phyloP scores from a whole-genome alignment of 2,888 invertebrate genomes.

The Danaus chrysippus region DNA sequence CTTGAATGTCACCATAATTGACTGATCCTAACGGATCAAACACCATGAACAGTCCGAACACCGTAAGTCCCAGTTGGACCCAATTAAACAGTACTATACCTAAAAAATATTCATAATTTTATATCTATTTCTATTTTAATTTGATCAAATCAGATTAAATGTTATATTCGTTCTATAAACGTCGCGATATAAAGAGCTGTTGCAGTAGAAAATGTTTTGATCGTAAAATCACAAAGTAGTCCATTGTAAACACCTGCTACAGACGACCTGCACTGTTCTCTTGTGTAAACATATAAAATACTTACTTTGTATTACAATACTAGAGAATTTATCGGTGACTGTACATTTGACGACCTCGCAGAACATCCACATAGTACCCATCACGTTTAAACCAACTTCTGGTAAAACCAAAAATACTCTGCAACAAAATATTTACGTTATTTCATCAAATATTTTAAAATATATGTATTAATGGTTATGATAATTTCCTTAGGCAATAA shows the following conservation, averaged over 20 bases:
- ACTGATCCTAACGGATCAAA: slow-evolving; percentile 90
- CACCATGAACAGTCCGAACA: slow-evolving; percentile 87
- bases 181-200: too few relatives aligned
- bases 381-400: slow-evolving; percentile 87
- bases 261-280: not conserved
- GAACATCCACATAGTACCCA: slow-evolving; percentile 91
- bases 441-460: not conserved
- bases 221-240: not conserved
- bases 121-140: not conserved
- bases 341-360: slow-evolving; percentile 84
- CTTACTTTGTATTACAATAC: slow-evolving; percentile 85
- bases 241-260: not conserved
- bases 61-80: slow-evolving; percentile 85
- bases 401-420: slow-evolving; percentile 87
- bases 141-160: too few relatives aligned
- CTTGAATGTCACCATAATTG: slow-evolving; percentile 80
- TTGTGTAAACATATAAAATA: slow-evolving; percentile 21
- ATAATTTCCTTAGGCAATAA: too few relatives aligned
- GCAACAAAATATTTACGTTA: slow-evolving; percentile 38
- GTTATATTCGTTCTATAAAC: too few relatives aligned
- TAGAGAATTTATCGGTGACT: slow-evolving; percentile 83
- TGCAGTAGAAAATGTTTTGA: not conserved
- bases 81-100: slow-evolving; percentile 90
- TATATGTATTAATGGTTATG: too few relatives aligned
- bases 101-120: slow-evolving; percentile 43